These are phyloP conservation scores for Zosterops hypoxanthus DNA, from an alignment of 2,113 vertebrate genomes.

Conservation along the genomic window DNA sequence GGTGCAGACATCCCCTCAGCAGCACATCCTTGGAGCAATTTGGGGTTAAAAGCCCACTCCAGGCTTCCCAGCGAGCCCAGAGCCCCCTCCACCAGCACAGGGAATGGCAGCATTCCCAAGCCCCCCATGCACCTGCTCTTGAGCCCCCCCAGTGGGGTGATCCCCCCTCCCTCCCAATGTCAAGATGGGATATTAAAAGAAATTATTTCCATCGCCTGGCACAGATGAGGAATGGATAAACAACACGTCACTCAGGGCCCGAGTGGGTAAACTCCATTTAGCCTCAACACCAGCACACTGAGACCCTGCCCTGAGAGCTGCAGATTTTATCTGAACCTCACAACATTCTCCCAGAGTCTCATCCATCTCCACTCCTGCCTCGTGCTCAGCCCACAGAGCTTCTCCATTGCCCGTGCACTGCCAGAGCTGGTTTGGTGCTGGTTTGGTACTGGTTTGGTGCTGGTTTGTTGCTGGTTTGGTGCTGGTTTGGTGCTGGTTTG, in stretches of 20 bases:
- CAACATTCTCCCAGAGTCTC: constrained; percentile 7
- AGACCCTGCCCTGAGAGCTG: constrained; percentile 37
- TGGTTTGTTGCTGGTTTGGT: background rate
- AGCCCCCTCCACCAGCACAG: background rate
- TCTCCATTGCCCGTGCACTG: accelerated
- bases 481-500: too few species aligned
- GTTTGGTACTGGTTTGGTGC: too few species aligned
- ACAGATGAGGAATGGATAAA: constrained; percentile 63
- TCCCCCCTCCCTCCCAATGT: background rate
- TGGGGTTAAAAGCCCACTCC: background rate
- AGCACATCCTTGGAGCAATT: background rate
- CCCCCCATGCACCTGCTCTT: constrained; percentile 22
- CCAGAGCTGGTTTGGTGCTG: accelerated
- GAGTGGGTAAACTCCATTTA: constrained; percentile 55
- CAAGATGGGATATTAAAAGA: constrained; percentile 16
- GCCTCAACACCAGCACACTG: background rate
- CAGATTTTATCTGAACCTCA: constrained; percentile 54
- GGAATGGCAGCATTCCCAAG: background rate
- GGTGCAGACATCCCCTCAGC: background rate
- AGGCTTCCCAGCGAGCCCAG: background rate
- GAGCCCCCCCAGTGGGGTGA: background rate
- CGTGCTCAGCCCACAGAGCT: background rate
- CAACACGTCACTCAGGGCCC: background rate
- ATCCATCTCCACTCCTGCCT: background rate
- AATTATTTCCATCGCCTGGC: constrained; percentile 26